Evolutionary conservation across 1,140 invertebrate genomes (phyloP).

Genomic region (Drosophila nigrodunni): DNA sequence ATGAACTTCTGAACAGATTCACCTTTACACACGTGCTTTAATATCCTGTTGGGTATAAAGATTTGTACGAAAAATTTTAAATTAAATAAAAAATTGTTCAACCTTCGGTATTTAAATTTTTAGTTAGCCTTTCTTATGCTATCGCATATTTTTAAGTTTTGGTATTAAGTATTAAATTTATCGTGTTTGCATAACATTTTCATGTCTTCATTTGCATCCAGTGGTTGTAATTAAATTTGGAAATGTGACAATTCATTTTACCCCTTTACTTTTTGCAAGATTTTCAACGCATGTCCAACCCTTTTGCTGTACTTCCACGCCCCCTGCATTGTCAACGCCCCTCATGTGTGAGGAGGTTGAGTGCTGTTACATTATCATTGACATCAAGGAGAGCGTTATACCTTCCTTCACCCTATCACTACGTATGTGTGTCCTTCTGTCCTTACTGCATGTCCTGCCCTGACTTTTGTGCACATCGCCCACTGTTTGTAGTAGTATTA

Average conservation of each 20-base stretch:
- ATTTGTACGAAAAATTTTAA: not conserved
- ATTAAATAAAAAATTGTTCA: not conserved
- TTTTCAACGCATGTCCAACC: conserved; percentile 61
- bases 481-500: conserved; percentile 79
- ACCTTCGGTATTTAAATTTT: no score
- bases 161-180: not conserved
- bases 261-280: conserved; percentile 19
- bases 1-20: conserved; percentile 31
- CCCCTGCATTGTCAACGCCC: conserved; percentile 10
- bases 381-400: conserved; percentile 43
- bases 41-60: conserved; percentile 3
- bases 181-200: not conserved
- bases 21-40: conserved; percentile 2
- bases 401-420: not conserved
- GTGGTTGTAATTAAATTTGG: conserved; percentile 77
- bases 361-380: conserved; percentile 80
- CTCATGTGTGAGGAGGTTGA: conserved; percentile 56
- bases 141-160: no score
- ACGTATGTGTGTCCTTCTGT: no score
- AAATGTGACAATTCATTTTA: conserved; percentile 73
- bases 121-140: no score
- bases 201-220: conserved; percentile 40
- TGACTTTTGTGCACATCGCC: conserved; percentile 50
- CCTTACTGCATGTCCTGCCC: conserved; percentile 46
- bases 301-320: conserved; percentile 54